Conservation (phyloP, 2,888 invertebrate genomes). For the Drosophila neonasuta region DNA sequence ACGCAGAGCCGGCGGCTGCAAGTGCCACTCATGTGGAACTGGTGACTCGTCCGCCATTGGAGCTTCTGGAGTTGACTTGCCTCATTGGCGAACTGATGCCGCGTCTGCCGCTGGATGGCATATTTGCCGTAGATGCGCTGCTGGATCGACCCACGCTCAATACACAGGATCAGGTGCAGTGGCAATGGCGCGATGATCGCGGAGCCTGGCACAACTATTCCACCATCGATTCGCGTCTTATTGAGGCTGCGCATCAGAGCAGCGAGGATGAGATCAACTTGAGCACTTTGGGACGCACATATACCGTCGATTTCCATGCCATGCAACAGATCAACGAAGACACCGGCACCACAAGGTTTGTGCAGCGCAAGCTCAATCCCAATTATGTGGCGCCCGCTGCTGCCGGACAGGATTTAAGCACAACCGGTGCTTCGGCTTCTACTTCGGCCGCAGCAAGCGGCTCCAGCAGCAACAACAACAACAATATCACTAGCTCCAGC, state of each 20-base stretch:
- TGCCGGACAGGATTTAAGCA: constrained; percentile 58
- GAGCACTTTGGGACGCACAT: constrained; percentile 95
- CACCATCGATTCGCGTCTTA: constrained; percentile 94
- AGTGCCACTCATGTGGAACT: constrained; percentile 87
- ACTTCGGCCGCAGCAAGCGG: constrained; percentile 52
- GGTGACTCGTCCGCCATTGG: constrained; percentile 95
- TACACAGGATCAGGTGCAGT: constrained; percentile 90
- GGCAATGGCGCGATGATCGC: constrained; percentile 99
- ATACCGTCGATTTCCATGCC: constrained; percentile 97
- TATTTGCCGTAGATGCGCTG: constrained; percentile 95
- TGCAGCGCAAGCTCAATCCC: constrained; percentile 90
- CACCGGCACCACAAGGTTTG: constrained; percentile 95
- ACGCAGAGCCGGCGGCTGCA: constrained; percentile 84
- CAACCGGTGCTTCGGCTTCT: constrained; percentile 42
- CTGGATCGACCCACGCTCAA: constrained; percentile 89
- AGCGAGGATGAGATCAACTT: constrained; percentile 98
- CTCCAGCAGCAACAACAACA: constrained; percentile 24
- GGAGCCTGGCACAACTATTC: constrained; percentile 97
- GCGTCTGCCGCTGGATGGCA: constrained; percentile 95
- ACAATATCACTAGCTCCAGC: constrained; percentile 28
- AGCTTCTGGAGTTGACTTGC: constrained; percentile 98
- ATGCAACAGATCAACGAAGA: constrained; percentile 99
- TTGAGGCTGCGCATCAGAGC: constrained; percentile 96
- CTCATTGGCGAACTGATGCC: constrained; percentile 99
- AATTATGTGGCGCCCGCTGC: constrained; percentile 83